Evolutionary conservation across 2,797 vertebrate genomes (phyloP).

Genomic region (Capromys pilorides): DNA sequence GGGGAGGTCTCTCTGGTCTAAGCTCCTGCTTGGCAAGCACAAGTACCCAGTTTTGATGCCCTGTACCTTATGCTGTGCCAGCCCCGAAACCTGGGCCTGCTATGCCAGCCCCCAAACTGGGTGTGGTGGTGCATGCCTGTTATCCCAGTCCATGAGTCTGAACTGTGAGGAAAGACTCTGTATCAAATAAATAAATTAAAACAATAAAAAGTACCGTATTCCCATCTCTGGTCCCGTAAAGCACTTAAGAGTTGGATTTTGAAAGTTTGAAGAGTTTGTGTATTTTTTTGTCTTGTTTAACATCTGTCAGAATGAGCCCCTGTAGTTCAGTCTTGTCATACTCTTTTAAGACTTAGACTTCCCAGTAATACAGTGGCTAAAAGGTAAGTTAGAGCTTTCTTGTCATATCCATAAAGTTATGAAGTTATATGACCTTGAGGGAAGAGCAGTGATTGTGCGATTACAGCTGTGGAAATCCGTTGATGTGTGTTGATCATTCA

Average conservation of each 20-base stretch:
- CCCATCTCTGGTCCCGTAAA: neutral
- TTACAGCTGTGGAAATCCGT: neutral
- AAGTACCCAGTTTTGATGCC: too few species aligned
- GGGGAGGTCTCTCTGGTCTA: too few species aligned
- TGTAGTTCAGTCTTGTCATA: neutral
- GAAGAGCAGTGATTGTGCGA: neutral
- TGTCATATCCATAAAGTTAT: neutral
- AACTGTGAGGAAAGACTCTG: too few species aligned
- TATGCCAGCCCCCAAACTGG: too few species aligned
- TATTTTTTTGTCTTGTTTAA: neutral
- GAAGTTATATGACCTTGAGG: neutral
- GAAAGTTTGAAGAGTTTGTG: neutral
- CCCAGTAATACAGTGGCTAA: neutral
- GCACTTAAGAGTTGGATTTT: neutral
- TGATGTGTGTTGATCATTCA: neutral
- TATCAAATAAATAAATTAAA: too few species aligned
- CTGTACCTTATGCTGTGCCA: too few species aligned
- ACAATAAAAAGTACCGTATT: neutral
- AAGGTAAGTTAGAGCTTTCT: neutral
- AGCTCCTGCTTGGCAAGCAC: too few species aligned
- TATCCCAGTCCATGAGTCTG: too few species aligned
- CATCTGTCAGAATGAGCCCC: constrained; percentile 26
- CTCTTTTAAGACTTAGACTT: neutral
- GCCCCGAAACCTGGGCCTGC: too few species aligned
- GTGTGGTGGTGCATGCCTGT: too few species aligned